Base-by-base conservation (phyloP, 2,113 vertebrate genomes). In the Gallinago jamesoni region DNA sequence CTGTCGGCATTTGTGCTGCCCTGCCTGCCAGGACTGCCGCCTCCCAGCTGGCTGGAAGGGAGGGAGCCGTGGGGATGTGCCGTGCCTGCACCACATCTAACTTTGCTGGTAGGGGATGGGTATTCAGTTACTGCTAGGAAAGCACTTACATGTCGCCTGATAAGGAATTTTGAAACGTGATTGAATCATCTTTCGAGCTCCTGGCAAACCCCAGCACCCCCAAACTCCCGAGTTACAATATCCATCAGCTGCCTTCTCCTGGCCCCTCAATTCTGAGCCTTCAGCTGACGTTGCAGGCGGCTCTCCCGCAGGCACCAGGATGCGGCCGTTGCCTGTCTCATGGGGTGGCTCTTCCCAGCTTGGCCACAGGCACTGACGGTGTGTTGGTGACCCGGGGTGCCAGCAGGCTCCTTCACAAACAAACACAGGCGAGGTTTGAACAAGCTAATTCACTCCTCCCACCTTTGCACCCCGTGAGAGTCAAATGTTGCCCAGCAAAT, bases 51-150 rank as follows among this genome's bases (percentile, higher is more conserved):
- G 60, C 50, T 74, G 70, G 43, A 52, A 67, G 84, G 77, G 37
- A 41, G 63, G 89, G 72, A 92, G 57, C 53, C n/a, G n/a, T 9
- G 47, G 64, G 81, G 43, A 55, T 27, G 33, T 62, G 77, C 56
- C 2, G 8, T 14, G 12, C 37, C 62, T 30, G 8, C 76, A 45
- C 10, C 3, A n/a, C 20, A 72, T 59, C 76, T 72, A 35, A 53
- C 22, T 35, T 67, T 0, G 0, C 22, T 72, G 31, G 8, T 18
- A 79, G 39, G 25, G n/a, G 25, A n/a, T 47, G 43, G 23, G n/a
- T 47, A 33, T 55, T 55, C 24, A 73, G 57, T 66, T 56, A 37
- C 77, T 84, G 73, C 68, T 80, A 37, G 77, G 67, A 77, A 56
- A 78, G 41, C 24, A 33, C 23, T 48, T 57, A 52, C 12, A 57